phyloP scores from a whole-genome alignment of 2,113 vertebrate genomes.

The Chloebia gouldiae region DNA sequence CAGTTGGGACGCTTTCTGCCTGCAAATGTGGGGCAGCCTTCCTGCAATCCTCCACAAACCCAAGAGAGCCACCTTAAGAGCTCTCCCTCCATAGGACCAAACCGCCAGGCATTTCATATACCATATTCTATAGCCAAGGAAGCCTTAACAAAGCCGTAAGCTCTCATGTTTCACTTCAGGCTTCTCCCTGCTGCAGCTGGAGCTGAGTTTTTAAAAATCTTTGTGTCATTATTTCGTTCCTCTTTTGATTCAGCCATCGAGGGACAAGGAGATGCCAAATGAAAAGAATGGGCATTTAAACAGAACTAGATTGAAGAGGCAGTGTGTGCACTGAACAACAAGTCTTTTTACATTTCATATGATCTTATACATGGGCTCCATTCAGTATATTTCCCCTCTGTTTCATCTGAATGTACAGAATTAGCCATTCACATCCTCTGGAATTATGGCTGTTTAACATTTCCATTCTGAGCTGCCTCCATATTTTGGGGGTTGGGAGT shows the following conservation, averaged over 20 bases:
- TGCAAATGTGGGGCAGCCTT: neutral
- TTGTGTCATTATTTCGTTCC: conserved; percentile 70
- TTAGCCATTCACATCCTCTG: conserved; percentile 68
- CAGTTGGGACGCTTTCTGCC: conserved; percentile 32
- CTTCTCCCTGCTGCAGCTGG: conserved; percentile 72
- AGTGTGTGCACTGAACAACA: conserved; percentile 66
- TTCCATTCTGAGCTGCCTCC: conserved; percentile 65
- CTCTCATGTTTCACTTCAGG: conserved; percentile 67
- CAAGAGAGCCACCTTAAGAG: conserved; percentile 69
- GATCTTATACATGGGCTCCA: conserved; percentile 71
- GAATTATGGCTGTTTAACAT: conserved; percentile 63
- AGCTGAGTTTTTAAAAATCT: conserved; percentile 68
- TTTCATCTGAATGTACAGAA: conserved; percentile 70
- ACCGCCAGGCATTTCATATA: conserved; percentile 65
- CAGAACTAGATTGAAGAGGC: conserved; percentile 69
- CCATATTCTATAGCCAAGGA: conserved; percentile 74
- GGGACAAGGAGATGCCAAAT: conserved; percentile 68
- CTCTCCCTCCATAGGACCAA: conserved; percentile 64
- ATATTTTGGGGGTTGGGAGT: conserved; percentile 58
- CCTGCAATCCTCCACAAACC: neutral
- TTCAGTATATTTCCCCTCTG: conserved; percentile 69
- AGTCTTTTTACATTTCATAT: conserved; percentile 73
- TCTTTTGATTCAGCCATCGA: conserved; percentile 69
- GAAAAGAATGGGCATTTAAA: conserved; percentile 73
- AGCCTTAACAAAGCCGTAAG: conserved; percentile 69